A percentile compares a stretch with the other conserved stretches of the same genome.
Conservation (phyloP, 1,140 invertebrate species). For the Procambarus clarkii region DNA sequence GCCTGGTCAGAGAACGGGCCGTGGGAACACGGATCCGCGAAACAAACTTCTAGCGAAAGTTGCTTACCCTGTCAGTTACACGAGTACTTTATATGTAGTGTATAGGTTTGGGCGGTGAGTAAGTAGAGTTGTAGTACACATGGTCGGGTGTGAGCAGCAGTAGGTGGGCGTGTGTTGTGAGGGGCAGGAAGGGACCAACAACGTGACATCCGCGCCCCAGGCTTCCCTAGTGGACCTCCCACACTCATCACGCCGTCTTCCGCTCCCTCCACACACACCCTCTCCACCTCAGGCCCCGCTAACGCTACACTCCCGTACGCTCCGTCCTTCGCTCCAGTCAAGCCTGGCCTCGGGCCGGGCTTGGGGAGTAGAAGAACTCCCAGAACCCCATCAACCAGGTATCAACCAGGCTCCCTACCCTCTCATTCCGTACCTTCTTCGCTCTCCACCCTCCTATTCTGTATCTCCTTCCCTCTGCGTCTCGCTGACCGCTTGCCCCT, state of each 20-base stretch:
- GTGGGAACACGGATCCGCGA: too few species aligned
- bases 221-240: constrained; percentile 51
- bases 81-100: too few species aligned
- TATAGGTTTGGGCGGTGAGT: too few species aligned
- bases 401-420: too few species aligned
- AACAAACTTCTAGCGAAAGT: too few species aligned
- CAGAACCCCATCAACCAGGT: too few species aligned
- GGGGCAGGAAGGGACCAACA: constrained; percentile 46
- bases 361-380: too few species aligned
- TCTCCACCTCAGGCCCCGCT: not conserved
- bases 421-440: not conserved
- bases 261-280: not conserved
- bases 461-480: not conserved
- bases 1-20: too few species aligned
- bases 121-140: not conserved
- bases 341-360: too few species aligned
- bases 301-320: not conserved
- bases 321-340: not conserved
- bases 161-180: not conserved
- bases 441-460: not conserved
- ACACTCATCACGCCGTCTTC: constrained; percentile 39
- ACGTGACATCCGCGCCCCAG: constrained; percentile 67
- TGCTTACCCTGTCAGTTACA: too few species aligned
- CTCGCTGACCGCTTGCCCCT: not conserved
- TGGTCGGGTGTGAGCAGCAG: not conserved